Conservation (phyloP, 2,113 vertebrate species). For the Chaetops frenatus region DNA sequence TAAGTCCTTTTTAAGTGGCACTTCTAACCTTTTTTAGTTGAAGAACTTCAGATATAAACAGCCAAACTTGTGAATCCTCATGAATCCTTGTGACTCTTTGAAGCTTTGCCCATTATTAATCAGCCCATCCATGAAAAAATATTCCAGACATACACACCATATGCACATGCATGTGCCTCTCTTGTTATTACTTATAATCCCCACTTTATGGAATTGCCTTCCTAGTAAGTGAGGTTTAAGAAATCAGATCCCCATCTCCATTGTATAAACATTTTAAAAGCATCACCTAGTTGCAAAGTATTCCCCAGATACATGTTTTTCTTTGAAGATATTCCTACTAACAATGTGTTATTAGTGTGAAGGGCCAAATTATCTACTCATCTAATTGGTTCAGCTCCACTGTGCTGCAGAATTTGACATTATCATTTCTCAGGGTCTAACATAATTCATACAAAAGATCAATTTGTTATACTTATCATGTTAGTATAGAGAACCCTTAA, state of each 20-base stretch:
- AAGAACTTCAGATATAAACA: background rate
- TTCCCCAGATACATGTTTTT: constrained; percentile 28
- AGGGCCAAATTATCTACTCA: constrained; percentile 52
- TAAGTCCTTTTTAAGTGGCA: background rate
- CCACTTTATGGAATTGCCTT: background rate
- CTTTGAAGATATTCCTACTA: constrained; percentile 42
- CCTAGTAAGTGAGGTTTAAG: background rate
- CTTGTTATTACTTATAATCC: background rate
- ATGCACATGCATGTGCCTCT: background rate
- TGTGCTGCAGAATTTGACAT: constrained; percentile 28
- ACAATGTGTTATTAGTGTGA: background rate
- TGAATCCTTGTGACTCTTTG: background rate
- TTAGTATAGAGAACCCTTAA: constrained; percentile 18
- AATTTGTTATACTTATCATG: constrained; percentile 46
- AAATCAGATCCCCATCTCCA: background rate
- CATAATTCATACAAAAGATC: constrained; percentile 48
- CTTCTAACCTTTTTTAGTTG: background rate
- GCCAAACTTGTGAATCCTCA: background rate
- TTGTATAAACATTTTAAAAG: constrained; percentile 14
- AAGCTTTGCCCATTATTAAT: constrained; percentile 22
- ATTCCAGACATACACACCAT: background rate
- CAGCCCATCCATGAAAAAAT: background rate
- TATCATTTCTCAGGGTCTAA: constrained; percentile 52
- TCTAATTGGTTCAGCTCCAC: constrained; percentile 51
- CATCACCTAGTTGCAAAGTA: constrained; percentile 16